These are phyloP conservation scores for Delia radicum DNA, from an alignment of 1,140 invertebrate genomes.

Conservation along the genomic window DNA sequence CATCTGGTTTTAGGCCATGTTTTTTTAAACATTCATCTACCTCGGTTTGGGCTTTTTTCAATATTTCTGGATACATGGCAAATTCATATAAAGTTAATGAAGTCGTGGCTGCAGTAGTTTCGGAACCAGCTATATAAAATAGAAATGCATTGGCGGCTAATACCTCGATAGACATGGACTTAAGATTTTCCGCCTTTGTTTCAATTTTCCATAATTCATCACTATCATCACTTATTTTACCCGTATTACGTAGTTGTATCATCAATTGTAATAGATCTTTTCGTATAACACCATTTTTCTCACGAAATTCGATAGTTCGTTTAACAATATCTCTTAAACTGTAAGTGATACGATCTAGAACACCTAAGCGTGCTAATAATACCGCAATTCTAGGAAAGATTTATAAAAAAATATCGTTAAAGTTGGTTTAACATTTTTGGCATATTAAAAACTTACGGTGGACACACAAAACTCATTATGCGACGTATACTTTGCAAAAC, in stretches of 20 bases:
- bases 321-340: constrained; percentile 54
- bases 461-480: constrained; percentile 38
- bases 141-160: constrained; percentile 64
- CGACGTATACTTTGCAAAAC: constrained; percentile 32
- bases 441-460: constrained; percentile 47
- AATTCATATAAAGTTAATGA: constrained; percentile 63
- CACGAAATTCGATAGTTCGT: constrained; percentile 59
- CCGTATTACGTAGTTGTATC: constrained; percentile 59
- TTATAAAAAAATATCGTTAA: too few species aligned
- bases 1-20: constrained; percentile 44
- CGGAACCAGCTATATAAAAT: constrained; percentile 70
- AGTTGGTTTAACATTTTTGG: too few species aligned
- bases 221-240: constrained; percentile 48
- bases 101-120: constrained; percentile 67
- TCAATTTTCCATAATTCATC: constrained; percentile 43
- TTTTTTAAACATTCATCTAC: constrained; percentile 56
- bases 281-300: constrained; percentile 56
- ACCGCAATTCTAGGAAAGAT: constrained; percentile 37
- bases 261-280: constrained; percentile 62
- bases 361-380: constrained; percentile 40
- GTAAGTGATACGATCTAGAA: constrained; percentile 23
- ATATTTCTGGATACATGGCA: constrained; percentile 52
- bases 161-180: constrained; percentile 57
- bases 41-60: constrained; percentile 53
- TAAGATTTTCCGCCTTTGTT: constrained; percentile 34